Evolutionary conservation across 2,797 vertebrate genomes (phyloP).

Genomic region (Sebastes glaucus): DNA sequence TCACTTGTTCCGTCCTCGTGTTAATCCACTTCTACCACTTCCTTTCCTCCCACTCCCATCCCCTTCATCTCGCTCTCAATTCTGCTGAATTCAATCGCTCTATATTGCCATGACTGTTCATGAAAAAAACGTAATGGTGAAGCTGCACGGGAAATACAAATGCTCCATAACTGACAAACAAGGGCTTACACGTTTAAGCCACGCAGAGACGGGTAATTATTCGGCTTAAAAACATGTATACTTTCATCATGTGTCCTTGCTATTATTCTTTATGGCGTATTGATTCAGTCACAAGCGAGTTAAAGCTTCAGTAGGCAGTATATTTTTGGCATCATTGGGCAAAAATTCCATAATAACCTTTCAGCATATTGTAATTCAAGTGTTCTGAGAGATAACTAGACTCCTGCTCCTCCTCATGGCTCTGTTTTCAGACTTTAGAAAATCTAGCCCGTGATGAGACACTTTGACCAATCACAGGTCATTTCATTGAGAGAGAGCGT

Average conservation of each 20-base stretch:
- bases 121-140: slow-evolving; percentile 1
- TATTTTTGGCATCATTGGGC: too few species aligned
- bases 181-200: slow-evolving; percentile 12
- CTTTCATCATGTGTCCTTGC: neutral
- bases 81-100: slow-evolving; percentile 4
- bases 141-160: slow-evolving; percentile 10
- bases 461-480: too few species aligned
- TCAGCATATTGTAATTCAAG: too few species aligned
- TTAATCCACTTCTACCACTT: slow-evolving; percentile 73
- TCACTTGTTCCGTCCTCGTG: slow-evolving; percentile 53
- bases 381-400: too few species aligned
- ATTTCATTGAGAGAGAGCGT: too few species aligned
- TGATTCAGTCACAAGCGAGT: neutral
- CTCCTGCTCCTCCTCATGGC: too few species aligned
- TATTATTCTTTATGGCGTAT: neutral
- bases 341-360: too few species aligned
- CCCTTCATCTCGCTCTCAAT: slow-evolving; percentile 20
- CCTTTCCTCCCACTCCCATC: slow-evolving; percentile 44
- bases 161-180: slow-evolving; percentile 6
- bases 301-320: too few species aligned
- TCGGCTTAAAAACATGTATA: neutral
- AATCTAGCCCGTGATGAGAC: too few species aligned
- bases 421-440: too few species aligned
- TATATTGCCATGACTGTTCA: slow-evolving; percentile 15
- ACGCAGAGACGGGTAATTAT: slow-evolving; percentile 11